Conservation (phyloP, 2,797 vertebrate species). For the Micromesistius poutassou region DNA sequence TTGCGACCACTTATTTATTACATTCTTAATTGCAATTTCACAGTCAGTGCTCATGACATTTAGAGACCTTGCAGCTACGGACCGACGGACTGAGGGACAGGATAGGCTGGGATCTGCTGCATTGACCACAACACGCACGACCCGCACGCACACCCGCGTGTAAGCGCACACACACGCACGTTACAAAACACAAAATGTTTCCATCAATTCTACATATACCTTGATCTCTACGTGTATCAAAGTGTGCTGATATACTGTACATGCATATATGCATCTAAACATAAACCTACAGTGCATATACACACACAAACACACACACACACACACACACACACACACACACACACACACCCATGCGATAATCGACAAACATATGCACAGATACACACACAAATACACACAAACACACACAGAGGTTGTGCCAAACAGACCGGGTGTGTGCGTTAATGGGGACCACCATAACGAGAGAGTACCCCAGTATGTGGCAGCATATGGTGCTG, state of each 20-base stretch:
- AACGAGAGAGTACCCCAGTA: neutral
- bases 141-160: too few species aligned
- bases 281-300: too few species aligned
- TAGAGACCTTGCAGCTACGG: constrained; percentile 69
- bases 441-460: neutral
- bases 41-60: constrained; percentile 74
- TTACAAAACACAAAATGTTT: too few species aligned
- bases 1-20: constrained; percentile 68
- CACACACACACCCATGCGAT: neutral
- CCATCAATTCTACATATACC: too few species aligned
- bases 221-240: too few species aligned
- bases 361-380: neutral
- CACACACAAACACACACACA: neutral
- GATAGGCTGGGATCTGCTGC: constrained; percentile 9
- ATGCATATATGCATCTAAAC: too few species aligned
- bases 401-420: neutral
- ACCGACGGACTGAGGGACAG: constrained; percentile 50
- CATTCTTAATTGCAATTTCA: constrained; percentile 75
- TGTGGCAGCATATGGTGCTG: neutral
- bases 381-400: constrained; percentile 4
- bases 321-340: constrained; percentile 11
- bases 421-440: neutral
- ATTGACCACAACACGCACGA: neutral
- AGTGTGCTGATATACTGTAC: too few species aligned
- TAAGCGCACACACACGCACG: too few species aligned